Evolutionary conservation across 2,797 vertebrate species (phyloP).

Genomic region (Mastacembelus armatus): DNA sequence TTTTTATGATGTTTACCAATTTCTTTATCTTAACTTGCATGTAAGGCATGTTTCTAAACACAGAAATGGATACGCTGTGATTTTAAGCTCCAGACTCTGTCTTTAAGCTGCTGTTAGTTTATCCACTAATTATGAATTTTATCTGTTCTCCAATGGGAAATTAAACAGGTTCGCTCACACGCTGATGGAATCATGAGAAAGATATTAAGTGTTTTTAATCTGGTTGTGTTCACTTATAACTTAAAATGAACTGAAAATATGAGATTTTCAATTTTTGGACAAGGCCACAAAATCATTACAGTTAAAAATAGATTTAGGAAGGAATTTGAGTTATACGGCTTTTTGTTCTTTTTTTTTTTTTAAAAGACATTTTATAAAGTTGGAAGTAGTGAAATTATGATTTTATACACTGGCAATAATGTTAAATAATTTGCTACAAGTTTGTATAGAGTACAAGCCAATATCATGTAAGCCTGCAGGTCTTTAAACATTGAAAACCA

Average conservation of each 20-base stretch:
- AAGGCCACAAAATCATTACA: neutral
- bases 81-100: conserved; percentile 18
- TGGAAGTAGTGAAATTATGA: no score
- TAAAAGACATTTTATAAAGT: no score
- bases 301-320: conserved; percentile 2
- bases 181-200: no score
- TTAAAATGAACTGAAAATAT: neutral
- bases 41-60: conserved; percentile 25
- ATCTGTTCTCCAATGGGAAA: neutral
- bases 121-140: neutral
- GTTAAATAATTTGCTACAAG: no score
- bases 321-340: conserved; percentile 8
- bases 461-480: no score
- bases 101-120: neutral
- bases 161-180: neutral
- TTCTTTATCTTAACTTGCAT: conserved; percentile 59
- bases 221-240: neutral
- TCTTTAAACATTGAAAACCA: neutral
- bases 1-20: conserved; percentile 52
- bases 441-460: no score
- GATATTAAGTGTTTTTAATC: neutral
- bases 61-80: conserved; percentile 16
- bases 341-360: no score
- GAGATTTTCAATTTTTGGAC: conserved; percentile 1
- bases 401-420: no score